phyloP scores from a whole-genome alignment of 2,797 vertebrate genomes.

The Limnodromus scolopaceus region DNA sequence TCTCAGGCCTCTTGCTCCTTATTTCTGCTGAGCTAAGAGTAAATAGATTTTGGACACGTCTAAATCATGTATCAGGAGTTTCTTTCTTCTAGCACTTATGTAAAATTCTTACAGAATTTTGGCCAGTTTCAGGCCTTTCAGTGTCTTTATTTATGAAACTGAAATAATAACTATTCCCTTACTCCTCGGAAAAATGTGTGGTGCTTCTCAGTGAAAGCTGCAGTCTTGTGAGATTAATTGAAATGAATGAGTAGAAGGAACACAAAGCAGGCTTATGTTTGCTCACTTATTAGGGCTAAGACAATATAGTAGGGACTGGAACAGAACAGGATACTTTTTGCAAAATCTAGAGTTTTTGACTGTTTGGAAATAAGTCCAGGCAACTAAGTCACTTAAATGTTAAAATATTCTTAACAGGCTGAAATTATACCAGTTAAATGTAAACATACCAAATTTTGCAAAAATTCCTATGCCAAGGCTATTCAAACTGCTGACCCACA shows the following conservation, averaged over 20 bases:
- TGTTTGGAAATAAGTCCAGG: neutral
- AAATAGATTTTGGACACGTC: neutral
- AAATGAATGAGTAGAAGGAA: neutral
- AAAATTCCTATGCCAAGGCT: neutral
- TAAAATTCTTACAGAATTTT: neutral
- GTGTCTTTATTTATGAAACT: neutral
- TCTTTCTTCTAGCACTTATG: neutral
- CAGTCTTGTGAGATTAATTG: neutral
- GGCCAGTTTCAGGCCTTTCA: neutral
- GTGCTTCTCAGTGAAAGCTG: neutral
- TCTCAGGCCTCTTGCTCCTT: neutral
- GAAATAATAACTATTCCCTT: neutral
- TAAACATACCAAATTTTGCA: neutral
- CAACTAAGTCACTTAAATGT: neutral
- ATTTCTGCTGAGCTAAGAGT: neutral
- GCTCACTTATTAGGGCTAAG: neutral
- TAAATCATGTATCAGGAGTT: neutral
- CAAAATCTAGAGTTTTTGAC: neutral
- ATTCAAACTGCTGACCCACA: neutral
- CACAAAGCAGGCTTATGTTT: neutral
- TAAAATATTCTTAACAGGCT: neutral
- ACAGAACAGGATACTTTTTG: neutral
- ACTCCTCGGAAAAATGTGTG: neutral
- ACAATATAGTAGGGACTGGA: neutral
- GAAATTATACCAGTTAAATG: neutral